Evolutionary conservation across 1,140 invertebrate genomes (phyloP), one percentile per base, ranked within the genome.

Genomic region (Reticulitermes speratus): DNA sequence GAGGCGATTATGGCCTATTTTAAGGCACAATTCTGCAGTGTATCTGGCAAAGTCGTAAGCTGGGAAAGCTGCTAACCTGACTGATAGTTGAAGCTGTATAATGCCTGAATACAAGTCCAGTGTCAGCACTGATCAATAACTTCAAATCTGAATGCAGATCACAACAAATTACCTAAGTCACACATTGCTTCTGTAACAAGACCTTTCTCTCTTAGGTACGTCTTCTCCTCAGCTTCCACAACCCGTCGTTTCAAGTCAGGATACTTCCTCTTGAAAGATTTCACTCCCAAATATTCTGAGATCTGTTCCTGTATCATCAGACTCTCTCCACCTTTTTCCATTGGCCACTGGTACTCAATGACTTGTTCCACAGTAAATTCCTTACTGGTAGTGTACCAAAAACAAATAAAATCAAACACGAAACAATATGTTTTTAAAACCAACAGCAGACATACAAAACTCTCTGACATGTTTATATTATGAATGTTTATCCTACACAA

Each of bases 231-330:
- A 91, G 97, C 96, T 85, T 97, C 96, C 38, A 98, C 95, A 82
- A 95, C 92, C 85, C 98, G 92, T 86, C 98, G 92, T 81, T 95
- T 95, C 23, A 99, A 90, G 91, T 98, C 97, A 75, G 98, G 97
- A 92, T 99, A 99, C 90, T 98, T 97, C 87, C 98, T 93, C 91
- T 98, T 98, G 90, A 99, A 99, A 55, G 97, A 98, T 89, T 98
- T 98, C 25, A 99, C 95, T 25, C 96, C 96, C 44, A 99, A 92
- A 91, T 96, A 99, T 89, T 98, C 96, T 0, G 97, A 96, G 83
- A 99, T 95, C 92, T 98, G 97, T 91, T 98, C 97, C 89, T 98
- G 97, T 82, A 98, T 93, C 94, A 98, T 96, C 89, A 94, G 97
- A 11, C 94, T 94, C 87, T 97, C 96, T 88, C 92, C 95, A 93